Conservation (phyloP, 2,113 vertebrate genomes). For the Phylloscopus trochiloides region DNA sequence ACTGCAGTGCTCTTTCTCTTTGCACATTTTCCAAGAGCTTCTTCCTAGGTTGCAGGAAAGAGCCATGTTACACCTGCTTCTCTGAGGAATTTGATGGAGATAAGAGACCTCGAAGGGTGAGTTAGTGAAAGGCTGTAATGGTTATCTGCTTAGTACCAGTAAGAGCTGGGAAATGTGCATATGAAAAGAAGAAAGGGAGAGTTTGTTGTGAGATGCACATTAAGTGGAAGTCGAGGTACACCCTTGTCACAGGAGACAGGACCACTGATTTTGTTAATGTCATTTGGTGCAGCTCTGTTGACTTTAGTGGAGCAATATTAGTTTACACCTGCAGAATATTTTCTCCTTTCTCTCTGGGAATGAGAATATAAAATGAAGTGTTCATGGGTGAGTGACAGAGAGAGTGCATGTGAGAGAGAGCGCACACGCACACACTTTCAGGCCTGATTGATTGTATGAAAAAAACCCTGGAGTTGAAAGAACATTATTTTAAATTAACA, state of each 20-base stretch:
- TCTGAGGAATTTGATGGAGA: neutral
- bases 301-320: neutral
- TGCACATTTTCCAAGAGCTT: neutral
- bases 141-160: neutral
- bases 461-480: constrained; percentile 35
- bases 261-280: neutral
- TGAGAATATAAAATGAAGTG: constrained; percentile 2
- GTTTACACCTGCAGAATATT: constrained; percentile 26
- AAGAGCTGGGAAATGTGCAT: neutral
- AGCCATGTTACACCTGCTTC: neutral
- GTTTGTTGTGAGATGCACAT: neutral
- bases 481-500: constrained; percentile 60
- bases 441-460: constrained; percentile 45
- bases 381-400: constrained; percentile 7
- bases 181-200: neutral
- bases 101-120: neutral
- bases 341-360: neutral
- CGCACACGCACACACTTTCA: neutral
- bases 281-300: neutral
- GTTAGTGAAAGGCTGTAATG: neutral
- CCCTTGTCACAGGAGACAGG: neutral
- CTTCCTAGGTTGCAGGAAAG: neutral
- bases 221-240: neutral
- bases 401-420: neutral
- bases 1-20: neutral